A percentile compares a stretch with the other conserved stretches of the same genome.
phyloP scores from a whole-genome alignment of 2,888 invertebrate genomes.

The Gryllus longicercus region DNA sequence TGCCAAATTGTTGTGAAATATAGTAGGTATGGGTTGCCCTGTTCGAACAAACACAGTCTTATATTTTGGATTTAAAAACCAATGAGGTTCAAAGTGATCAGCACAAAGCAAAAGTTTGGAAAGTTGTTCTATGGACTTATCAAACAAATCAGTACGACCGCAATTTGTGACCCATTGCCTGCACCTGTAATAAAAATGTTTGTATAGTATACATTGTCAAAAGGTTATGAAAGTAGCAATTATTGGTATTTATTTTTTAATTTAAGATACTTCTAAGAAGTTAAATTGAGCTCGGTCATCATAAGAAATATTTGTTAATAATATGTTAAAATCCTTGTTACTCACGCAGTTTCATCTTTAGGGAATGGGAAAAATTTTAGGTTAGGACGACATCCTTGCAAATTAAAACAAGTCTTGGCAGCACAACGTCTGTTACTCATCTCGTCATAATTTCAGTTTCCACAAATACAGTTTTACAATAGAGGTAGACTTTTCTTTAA shows the following conservation, averaged over 20 bases:
- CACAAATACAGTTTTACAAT: neutral
- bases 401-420: slow-evolving; percentile 37
- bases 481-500: no score
- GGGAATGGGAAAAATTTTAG: slow-evolving; percentile 36
- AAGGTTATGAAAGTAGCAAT: neutral
- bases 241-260: neutral
- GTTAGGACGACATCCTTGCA: slow-evolving; percentile 33
- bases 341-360: slow-evolving; percentile 33
- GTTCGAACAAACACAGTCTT: slow-evolving; percentile 32
- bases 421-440: slow-evolving; percentile 35
- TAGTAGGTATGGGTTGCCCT: slow-evolving; percentile 33
- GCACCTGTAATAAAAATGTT: slow-evolving; percentile 29
- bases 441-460: neutral
- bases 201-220: neutral
- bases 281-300: no score
- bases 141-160: slow-evolving; percentile 33
- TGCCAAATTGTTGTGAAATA: slow-evolving; percentile 35
- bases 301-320: no score
- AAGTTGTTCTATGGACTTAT: slow-evolving; percentile 31
- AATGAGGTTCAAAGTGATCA: slow-evolving; percentile 36
- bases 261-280: no score
- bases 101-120: slow-evolving; percentile 35
- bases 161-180: slow-evolving; percentile 33
- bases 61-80: slow-evolving; percentile 35
- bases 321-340: neutral